Percentiles rank a stretch among this genome's conserved stretches.
phyloP scores from a whole-genome alignment of 2,113 vertebrate species.

The Erinaceus europaeus region DNA sequence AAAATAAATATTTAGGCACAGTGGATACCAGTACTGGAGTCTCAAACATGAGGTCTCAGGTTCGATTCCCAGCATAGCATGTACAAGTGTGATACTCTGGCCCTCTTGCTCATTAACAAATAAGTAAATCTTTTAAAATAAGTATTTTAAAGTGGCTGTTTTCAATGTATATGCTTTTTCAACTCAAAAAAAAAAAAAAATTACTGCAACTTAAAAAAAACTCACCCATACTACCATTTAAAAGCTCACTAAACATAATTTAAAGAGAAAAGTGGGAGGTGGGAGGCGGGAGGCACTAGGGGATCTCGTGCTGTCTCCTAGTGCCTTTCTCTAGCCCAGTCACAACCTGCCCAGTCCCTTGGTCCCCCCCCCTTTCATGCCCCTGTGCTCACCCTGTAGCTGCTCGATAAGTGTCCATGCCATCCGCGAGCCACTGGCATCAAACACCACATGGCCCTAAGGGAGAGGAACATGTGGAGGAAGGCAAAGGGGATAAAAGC shows the following conservation, averaged over 20 bases:
- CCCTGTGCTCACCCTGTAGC: slow-evolving; percentile 88
- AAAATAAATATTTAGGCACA: too few relatives aligned
- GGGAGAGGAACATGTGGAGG: not conserved
- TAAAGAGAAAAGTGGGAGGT: not conserved
- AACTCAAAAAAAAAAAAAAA: not conserved
- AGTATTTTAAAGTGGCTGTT: not conserved
- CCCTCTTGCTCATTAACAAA: too few relatives aligned
- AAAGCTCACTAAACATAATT: not conserved
- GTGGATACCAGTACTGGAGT: too few relatives aligned
- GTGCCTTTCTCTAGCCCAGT: not conserved
- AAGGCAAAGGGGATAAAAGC: slow-evolving; percentile 39
- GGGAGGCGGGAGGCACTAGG: not conserved
- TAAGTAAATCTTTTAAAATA: too few relatives aligned
- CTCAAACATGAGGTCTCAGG: too few relatives aligned
- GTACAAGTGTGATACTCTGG: too few relatives aligned
- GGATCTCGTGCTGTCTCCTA: too few relatives aligned
- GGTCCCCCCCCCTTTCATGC: not conserved
- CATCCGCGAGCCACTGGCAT: slow-evolving; percentile 97
- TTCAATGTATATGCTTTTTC: not conserved
- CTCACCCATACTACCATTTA: not conserved
- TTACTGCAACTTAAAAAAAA: not conserved
- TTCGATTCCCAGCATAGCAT: too few relatives aligned
- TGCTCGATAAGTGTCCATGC: slow-evolving; percentile 98
- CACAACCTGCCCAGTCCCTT: not conserved
- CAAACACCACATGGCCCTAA: slow-evolving; percentile 96